Evolutionary conservation across 1,140 invertebrate species (phyloP).

Genomic region (Rhynchophorus ferrugineus): DNA sequence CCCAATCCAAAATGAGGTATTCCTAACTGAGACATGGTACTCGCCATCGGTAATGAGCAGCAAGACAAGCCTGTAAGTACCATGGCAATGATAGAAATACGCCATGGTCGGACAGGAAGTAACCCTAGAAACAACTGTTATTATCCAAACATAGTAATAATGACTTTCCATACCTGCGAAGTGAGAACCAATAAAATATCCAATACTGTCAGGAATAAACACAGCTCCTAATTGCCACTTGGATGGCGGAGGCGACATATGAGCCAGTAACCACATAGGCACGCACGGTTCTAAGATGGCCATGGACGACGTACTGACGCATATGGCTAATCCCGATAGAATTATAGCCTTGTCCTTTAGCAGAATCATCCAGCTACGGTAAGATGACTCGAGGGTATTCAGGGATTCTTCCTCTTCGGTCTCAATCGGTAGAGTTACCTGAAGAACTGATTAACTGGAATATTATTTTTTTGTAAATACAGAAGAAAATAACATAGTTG

Average conservation of each 20-base stretch:
- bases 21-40: conserved; percentile 53
- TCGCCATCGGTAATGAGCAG: conserved; percentile 53
- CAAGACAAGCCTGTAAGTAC: conserved; percentile 34
- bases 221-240: conserved; percentile 74
- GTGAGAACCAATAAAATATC: conserved; percentile 74
- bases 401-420: conserved; percentile 3
- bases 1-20: conserved; percentile 70
- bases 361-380: conserved; percentile 47
- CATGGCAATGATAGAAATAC: conserved; percentile 33
- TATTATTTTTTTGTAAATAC: too few relatives aligned
- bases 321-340: conserved; percentile 59
- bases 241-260: conserved; percentile 63
- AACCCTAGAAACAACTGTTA: conserved; percentile 27
- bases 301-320: conserved; percentile 68
- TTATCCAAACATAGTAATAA: conserved; percentile 5
- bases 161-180: conserved; percentile 51
- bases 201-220: conserved; percentile 76
- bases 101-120: conserved; percentile 36
- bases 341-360: conserved; percentile 53
- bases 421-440: neutral
- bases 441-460: too few relatives aligned
- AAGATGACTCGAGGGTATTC: conserved; percentile 6
- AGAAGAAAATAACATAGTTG: too few relatives aligned
- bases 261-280: conserved; percentile 71
- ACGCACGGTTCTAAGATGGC: conserved; percentile 73